Percentiles rank a stretch among this genome's conserved stretches.
phyloP scores from a whole-genome alignment of 2,888 invertebrate genomes.

The Erpobdella octoculata region DNA sequence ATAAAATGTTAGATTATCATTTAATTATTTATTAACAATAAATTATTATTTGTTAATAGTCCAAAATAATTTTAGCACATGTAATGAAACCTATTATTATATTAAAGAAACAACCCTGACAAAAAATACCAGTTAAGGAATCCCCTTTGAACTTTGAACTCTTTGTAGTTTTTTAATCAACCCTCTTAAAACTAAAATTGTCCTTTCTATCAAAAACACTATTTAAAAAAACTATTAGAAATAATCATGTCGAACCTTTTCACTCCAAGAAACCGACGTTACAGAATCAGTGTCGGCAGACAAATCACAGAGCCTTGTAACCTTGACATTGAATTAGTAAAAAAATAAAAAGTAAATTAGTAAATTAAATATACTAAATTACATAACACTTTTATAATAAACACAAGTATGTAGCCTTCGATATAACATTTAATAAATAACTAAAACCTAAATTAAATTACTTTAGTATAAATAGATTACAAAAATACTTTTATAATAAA shows the following conservation, averaged over 20 bases:
- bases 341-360: neutral
- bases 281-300: slow-evolving; percentile 73
- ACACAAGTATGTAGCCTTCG: neutral
- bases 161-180: neutral
- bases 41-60: neutral
- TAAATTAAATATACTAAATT: too few species aligned
- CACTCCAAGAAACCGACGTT: slow-evolving; percentile 97
- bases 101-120: too few species aligned
- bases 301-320: slow-evolving; percentile 77
- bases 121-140: too few species aligned
- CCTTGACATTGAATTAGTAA: slow-evolving; percentile 52
- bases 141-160: too few species aligned
- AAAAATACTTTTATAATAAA: neutral
- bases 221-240: too few species aligned
- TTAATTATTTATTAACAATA: neutral
- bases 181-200: neutral
- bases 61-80: neutral
- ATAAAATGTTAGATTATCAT: neutral
- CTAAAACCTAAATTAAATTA: too few species aligned
- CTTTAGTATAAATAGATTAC: too few species aligned
- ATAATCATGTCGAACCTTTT: slow-evolving; percentile 64
- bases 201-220: too few species aligned
- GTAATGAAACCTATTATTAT: too few species aligned
- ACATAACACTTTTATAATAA: too few species aligned
- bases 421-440: too few species aligned